Conservation (phyloP, 2,113 vertebrate genomes). For the Ophthalmolycus amberensis region DNA sequence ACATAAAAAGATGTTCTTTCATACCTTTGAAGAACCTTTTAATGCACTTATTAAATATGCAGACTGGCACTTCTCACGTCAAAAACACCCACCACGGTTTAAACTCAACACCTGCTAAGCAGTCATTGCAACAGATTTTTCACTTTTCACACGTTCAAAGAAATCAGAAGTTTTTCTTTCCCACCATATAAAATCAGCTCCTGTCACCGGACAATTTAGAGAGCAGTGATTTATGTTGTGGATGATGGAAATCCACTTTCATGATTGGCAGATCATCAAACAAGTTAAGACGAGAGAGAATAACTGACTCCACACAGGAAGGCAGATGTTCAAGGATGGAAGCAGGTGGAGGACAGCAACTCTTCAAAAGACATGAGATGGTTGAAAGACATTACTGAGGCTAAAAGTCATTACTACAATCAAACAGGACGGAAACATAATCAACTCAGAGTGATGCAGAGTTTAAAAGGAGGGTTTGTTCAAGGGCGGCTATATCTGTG, state of each 20-base stretch:
- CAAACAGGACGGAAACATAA: conserved; percentile 1
- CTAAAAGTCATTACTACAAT: neutral
- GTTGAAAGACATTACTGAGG: conserved; percentile 9
- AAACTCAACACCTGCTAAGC: conserved; percentile 29
- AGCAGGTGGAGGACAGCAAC: conserved; percentile 13
- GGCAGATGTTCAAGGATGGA: conserved; percentile 15
- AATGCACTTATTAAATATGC: conserved; percentile 24
- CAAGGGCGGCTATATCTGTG: neutral
- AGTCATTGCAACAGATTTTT: conserved; percentile 14
- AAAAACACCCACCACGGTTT: conserved; percentile 20
- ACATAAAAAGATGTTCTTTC: neutral
- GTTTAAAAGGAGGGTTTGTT: neutral
- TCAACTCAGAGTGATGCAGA: neutral
- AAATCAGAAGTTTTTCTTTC: conserved; percentile 18
- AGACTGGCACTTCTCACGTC: conserved; percentile 23
- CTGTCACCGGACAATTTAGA: neutral
- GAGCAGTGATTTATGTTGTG: conserved; percentile 10
- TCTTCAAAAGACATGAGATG: conserved; percentile 26
- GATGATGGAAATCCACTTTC: conserved; percentile 28
- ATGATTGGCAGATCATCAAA: conserved; percentile 40
- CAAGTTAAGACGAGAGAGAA: conserved; percentile 13
- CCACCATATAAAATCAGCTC: conserved; percentile 23
- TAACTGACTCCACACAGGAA: neutral
- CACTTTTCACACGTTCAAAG: neutral
- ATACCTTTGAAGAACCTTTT: conserved; percentile 45